Percentiles rank a stretch among this genome's conserved stretches.
phyloP scores from a whole-genome alignment of 2,113 vertebrate genomes.

The Pycnonotus jocosus region DNA sequence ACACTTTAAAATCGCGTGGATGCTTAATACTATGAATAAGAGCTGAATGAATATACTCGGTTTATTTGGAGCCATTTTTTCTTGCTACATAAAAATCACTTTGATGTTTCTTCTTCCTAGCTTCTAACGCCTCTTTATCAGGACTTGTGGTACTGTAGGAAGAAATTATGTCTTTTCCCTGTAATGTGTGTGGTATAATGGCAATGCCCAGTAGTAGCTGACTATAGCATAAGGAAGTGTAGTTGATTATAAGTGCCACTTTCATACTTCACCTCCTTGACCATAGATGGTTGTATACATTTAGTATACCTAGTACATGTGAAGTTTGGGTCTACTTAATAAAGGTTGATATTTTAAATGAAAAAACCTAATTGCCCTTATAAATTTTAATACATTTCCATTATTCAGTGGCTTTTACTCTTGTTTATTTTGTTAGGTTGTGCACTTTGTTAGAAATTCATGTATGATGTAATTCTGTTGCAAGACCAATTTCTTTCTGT shows the following conservation, averaged over 20 bases:
- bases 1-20: neutral
- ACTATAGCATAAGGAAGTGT: neutral
- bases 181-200: rapidly evolving
- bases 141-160: rapidly evolving
- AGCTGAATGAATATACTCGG: neutral
- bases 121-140: neutral
- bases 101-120: neutral
- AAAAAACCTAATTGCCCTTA: neutral
- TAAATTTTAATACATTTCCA: neutral
- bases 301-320: neutral
- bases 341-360: neutral
- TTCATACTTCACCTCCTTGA: neutral
- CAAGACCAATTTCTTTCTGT: neutral
- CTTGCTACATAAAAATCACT: neutral
- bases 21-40: neutral
- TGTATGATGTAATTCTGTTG: neutral
- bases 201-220: rapidly evolving
- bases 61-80: neutral
- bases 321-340: neutral
- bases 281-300: neutral
- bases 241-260: neutral
- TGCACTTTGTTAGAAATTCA: neutral
- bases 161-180: rapidly evolving
- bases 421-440: neutral
- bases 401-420: neutral